Evolutionary conservation across 2,888 invertebrate genomes (phyloP), one percentile per base, ranked within the genome.

Genomic region (Baccha elongata): DNA sequence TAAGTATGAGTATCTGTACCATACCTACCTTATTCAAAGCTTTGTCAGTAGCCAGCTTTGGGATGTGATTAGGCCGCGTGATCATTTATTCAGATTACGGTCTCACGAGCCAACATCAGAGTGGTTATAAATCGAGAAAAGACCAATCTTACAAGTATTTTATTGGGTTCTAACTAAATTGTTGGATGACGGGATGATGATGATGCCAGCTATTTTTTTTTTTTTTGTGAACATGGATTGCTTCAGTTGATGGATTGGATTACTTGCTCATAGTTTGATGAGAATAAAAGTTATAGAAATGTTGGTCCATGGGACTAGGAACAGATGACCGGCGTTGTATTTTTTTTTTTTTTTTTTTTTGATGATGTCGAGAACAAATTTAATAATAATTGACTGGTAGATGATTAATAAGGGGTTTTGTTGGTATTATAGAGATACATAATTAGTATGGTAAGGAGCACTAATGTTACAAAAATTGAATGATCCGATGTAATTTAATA

Each of bases 71-170:
- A 71, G 75, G 21, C 73, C 17, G 40, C 42, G 62, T 50, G 80
- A 80, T 74, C 62, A 37, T 80, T 80, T 74, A 72, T 79, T 53
- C 46, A 75, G 81, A 75, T 75, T 75, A 60, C 53, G 19, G 75
- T 23, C 60, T 65, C 40, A 17, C 32, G 13, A 42, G 46, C 37
- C 37, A 75, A 32, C 46, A 17, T 37, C 29, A 23, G 23, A 23
- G 40, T 69, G 58, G 50, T 42, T 42, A 44, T 46, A 52, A 71
- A 35, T 62, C 46, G 42, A 48, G 52, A 44, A 17, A 29, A 58
- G 37, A 48, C 44, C 64, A 80, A 62, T 52, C 58, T 17, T 48
- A 58, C 55, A 50, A 17, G 68, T 44, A 74, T 74, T 71, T 69
- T 73, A 29, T 65, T 19, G 4, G 46, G 11, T 19, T 32, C 21